Percentiles rank a stretch among this genome's conserved stretches.
Evolutionary conservation across 2,888 invertebrate genomes (phyloP).

Genomic region (Aquatica leii): DNA sequence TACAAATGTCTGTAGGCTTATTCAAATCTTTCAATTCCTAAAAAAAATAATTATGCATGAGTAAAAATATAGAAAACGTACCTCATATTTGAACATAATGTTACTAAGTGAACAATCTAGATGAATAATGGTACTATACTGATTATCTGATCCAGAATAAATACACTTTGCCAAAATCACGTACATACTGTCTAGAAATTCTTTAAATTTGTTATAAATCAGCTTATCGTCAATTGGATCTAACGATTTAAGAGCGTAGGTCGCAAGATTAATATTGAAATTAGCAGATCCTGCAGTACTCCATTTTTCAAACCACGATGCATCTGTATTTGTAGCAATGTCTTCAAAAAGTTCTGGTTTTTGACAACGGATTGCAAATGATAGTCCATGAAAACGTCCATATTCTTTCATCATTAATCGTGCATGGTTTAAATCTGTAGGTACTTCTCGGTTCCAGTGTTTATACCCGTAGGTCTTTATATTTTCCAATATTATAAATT

Average conservation of each 20-base stretch:
- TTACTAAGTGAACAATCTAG: slow-evolving; percentile 44
- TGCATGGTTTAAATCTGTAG: not conserved
- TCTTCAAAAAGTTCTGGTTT: not conserved
- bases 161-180: slow-evolving; percentile 6
- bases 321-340: not conserved
- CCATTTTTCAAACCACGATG: too few relatives aligned
- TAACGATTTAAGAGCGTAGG: not conserved
- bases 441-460: not conserved
- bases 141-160: slow-evolving; percentile 12
- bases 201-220: slow-evolving; percentile 23
- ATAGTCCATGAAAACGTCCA: not conserved
- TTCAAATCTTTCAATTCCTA: slow-evolving; percentile 12
- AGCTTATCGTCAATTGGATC: slow-evolving; percentile 20
- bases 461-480: too few relatives aligned
- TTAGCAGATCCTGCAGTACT: not conserved
- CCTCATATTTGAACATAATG: slow-evolving; percentile 42
- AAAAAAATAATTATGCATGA: not conserved
- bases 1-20: slow-evolving; percentile 15
- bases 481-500: too few relatives aligned
- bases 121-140: slow-evolving; percentile 44
- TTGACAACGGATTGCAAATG: not conserved
- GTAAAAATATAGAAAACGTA: too few relatives aligned
- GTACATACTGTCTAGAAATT: slow-evolving; percentile 21
- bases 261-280: not conserved
- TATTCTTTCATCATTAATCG: not conserved